Conservation (phyloP, 2,888 invertebrate genomes). For the Drosophila silvestris region DNA sequence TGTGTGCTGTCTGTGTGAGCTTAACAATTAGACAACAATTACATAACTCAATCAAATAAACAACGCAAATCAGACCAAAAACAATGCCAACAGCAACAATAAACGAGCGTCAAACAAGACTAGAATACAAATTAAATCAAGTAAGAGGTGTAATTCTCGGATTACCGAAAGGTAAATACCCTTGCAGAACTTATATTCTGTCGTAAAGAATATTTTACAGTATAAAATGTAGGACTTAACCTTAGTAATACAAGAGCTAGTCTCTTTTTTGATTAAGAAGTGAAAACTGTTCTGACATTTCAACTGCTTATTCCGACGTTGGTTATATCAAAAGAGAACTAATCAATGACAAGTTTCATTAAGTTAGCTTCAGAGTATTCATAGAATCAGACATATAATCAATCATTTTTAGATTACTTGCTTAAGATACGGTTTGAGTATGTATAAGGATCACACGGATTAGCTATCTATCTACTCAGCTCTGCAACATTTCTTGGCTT, state of each 20-base stretch:
- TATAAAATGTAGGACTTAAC: not conserved
- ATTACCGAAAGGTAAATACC: slow-evolving; percentile 1
- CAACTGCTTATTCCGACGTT: not conserved
- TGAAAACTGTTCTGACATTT: not conserved
- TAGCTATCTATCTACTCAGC: not conserved
- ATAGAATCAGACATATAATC: not conserved
- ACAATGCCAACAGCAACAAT: slow-evolving; percentile 49
- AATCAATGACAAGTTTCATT: not conserved
- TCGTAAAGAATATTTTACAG: not conserved
- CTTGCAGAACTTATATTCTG: not conserved
- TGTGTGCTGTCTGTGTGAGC: slow-evolving; percentile 49
- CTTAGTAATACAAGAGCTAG: not conserved
- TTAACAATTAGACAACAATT: slow-evolving; percentile 77
- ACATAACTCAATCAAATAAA: slow-evolving; percentile 79
- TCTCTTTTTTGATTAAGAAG: not conserved
- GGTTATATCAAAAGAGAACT: not conserved
- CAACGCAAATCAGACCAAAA: slow-evolving; percentile 63
- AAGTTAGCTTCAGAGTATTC: not conserved
- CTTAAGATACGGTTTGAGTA: not conserved
- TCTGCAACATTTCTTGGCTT: not conserved
- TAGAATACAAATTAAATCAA: slow-evolving; percentile 50
- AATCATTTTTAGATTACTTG: not conserved
- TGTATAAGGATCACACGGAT: not conserved
- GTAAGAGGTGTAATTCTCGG: too few species aligned
- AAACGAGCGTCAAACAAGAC: slow-evolving; percentile 41